These are phyloP conservation scores for Tenthredo amoena DNA, from an alignment of 2,888 invertebrate genomes.

Conservation along the genomic window DNA sequence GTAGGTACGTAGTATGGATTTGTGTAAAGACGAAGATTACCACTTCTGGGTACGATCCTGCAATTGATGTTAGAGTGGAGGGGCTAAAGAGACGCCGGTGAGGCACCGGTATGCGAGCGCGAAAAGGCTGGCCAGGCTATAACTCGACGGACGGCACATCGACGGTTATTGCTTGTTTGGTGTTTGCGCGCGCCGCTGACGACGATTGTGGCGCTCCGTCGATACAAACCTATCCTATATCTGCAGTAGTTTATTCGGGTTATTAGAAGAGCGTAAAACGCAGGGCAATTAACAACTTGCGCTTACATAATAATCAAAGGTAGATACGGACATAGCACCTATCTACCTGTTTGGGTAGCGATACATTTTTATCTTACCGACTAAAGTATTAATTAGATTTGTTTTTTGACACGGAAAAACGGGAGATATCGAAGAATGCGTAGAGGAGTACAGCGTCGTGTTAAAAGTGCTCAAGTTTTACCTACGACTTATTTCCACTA, in stretches of 20 bases:
- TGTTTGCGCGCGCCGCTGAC: conserved; percentile 32
- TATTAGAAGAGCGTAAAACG: not conserved
- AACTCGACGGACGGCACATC: conserved; percentile 8
- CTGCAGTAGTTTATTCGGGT: not conserved
- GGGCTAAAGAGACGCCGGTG: conserved; percentile 19
- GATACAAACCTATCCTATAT: conserved; percentile 24
- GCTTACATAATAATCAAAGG: not conserved
- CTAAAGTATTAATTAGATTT: not conserved
- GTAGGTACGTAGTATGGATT: not conserved
- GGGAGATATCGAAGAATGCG: conserved; percentile 31
- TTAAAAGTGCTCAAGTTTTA: conserved; percentile 1
- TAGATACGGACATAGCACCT: not conserved
- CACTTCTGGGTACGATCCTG: conserved; percentile 2
- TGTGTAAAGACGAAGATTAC: not conserved
- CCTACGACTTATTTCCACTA: not conserved
- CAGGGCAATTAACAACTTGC: not conserved
- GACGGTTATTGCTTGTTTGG: conserved; percentile 40
- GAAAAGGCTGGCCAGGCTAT: conserved; percentile 29
- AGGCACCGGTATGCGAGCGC: conserved; percentile 11
- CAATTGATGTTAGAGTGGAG: not conserved
- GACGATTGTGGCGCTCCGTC: not conserved
- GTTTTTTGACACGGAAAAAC: not conserved
- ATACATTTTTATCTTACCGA: not conserved
- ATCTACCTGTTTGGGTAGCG: not conserved
- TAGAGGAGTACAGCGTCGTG: conserved; percentile 10